Evolutionary conservation across 2,113 vertebrate species (phyloP).

Genomic region (Tetrax tetrax): DNA sequence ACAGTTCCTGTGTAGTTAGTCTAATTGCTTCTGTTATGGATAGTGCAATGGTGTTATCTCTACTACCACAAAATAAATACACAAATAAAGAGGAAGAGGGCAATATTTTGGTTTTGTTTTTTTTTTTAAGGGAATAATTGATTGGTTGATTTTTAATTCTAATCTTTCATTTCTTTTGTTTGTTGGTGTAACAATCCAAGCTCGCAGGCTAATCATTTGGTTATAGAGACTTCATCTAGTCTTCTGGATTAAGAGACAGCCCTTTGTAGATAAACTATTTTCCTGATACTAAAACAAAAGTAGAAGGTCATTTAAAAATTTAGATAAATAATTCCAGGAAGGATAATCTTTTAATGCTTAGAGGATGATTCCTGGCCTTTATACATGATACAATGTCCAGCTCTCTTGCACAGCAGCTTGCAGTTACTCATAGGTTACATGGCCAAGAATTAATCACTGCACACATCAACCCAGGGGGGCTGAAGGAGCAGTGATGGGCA

Average conservation of each 20-base stretch:
- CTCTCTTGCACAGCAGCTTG: neutral
- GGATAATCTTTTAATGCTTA: neutral
- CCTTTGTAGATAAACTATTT: neutral
- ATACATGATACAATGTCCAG: neutral
- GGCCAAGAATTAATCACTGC: neutral
- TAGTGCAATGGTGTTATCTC: neutral
- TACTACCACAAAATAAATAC: neutral
- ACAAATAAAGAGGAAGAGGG: neutral
- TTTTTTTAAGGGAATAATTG: neutral
- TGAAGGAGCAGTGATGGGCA: neutral
- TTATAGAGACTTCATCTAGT: neutral
- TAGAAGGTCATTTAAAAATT: neutral
- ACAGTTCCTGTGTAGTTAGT: neutral
- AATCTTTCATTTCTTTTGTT: neutral
- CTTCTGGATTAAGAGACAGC: neutral
- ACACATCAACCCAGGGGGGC: neutral
- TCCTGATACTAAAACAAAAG: neutral
- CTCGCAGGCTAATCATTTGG: neutral
- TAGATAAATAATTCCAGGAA: neutral
- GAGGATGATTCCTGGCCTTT: neutral
- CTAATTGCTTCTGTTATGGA: neutral
- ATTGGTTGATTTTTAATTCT: neutral
- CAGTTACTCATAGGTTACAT: neutral
- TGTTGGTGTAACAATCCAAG: neutral
- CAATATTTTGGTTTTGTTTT: neutral